Evolutionary conservation across 2,888 invertebrate species (phyloP).

Genomic region (Halocaridina rubra): DNA sequence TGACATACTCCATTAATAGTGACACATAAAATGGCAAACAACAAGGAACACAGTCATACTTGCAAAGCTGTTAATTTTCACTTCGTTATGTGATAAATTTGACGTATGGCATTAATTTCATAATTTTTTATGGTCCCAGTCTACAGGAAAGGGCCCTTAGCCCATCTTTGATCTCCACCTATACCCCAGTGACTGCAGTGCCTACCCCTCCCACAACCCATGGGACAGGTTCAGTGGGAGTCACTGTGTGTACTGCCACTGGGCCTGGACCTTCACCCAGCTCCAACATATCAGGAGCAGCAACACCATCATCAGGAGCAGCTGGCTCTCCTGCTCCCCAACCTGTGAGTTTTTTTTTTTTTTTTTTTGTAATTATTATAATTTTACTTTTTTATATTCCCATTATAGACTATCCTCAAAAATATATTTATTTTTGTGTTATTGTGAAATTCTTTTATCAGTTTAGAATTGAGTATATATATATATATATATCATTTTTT

Average conservation of each 20-base stretch:
- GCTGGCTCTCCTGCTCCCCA: slow-evolving; percentile 44
- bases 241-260: neutral
- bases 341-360: slow-evolving; percentile 72
- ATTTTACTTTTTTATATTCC: neutral
- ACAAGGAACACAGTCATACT: no score
- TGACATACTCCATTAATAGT: neutral
- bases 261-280: slow-evolving; percentile 52
- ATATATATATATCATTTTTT: no score
- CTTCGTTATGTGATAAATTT: neutral
- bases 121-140: slow-evolving; percentile 8
- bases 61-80: no score
- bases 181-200: slow-evolving; percentile 13
- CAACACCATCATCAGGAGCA: slow-evolving; percentile 47
- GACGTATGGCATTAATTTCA: neutral
- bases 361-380: neutral
- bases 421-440: no score
- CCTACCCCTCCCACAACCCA: slow-evolving; percentile 35
- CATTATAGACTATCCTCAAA: no score
- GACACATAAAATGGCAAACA: no score
- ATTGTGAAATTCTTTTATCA: no score
- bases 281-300: neutral
- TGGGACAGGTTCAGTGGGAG: neutral
- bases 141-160: slow-evolving; percentile 56
- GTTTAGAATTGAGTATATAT: no score
- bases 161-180: slow-evolving; percentile 40